These are phyloP conservation scores for Octodonta nipae DNA, from an alignment of 2,888 invertebrate genomes.

Conservation along the genomic window DNA sequence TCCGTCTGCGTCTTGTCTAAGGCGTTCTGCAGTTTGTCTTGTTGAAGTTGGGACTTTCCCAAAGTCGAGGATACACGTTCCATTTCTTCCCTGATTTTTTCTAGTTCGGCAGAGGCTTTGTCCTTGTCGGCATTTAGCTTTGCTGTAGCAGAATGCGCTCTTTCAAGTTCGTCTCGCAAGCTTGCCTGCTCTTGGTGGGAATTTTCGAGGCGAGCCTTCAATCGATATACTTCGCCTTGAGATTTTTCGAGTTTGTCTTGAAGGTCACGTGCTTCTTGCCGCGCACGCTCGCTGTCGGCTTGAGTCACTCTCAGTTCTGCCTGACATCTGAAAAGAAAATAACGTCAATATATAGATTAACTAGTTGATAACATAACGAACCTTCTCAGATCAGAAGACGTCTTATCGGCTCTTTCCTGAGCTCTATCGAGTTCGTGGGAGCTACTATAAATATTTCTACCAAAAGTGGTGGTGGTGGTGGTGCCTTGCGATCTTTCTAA, in stretches of 20 bases:
- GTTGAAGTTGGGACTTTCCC: slow-evolving; percentile 80
- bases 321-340: slow-evolving; percentile 61
- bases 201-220: slow-evolving; percentile 87
- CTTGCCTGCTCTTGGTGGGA: slow-evolving; percentile 90
- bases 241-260: slow-evolving; percentile 90
- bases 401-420: slow-evolving; percentile 76
- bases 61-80: slow-evolving; percentile 79
- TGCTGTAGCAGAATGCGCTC: slow-evolving; percentile 68
- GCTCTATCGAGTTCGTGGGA: slow-evolving; percentile 58
- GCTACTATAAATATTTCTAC: slow-evolving; percentile 67
- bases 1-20: slow-evolving; percentile 83
- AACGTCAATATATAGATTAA: background rate
- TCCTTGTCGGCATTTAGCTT: slow-evolving; percentile 80
- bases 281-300: slow-evolving; percentile 77
- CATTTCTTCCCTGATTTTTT: slow-evolving; percentile 58
- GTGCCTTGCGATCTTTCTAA: slow-evolving; percentile 41
- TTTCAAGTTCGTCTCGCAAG: slow-evolving; percentile 81
- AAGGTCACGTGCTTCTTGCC: slow-evolving; percentile 66
- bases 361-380: background rate
- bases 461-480: slow-evolving; percentile 63
- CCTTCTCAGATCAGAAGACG: slow-evolving; percentile 63
- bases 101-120: slow-evolving; percentile 62
- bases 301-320: slow-evolving; percentile 85
- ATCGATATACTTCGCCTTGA: slow-evolving; percentile 85
- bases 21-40: slow-evolving; percentile 79